Percentiles rank a stretch among this genome's conserved stretches.
These are phyloP conservation scores for Trogon surrucura DNA, from an alignment of 2,113 vertebrate genomes.

Conservation along the genomic window DNA sequence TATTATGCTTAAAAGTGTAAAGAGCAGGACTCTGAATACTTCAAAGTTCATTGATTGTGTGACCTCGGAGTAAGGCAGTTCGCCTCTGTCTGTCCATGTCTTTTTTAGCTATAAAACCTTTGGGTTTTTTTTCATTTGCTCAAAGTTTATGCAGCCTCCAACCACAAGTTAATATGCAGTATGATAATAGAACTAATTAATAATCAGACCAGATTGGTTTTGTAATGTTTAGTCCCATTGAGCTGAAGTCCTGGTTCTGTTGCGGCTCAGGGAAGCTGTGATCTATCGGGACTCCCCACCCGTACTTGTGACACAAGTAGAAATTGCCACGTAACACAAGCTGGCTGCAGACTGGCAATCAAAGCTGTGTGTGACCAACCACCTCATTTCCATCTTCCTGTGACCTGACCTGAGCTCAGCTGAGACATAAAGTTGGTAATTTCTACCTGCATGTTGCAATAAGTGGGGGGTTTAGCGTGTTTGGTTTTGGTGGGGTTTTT, in stretches of 20 bases:
- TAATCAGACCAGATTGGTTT: not conserved
- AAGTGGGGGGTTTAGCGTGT: not conserved
- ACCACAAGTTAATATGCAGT: not conserved
- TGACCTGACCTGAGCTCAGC: not conserved
- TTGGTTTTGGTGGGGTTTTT: too few relatives aligned
- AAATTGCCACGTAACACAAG: rapidly evolving
- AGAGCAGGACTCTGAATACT: not conserved
- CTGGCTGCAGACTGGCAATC: not conserved
- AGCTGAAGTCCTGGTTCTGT: not conserved
- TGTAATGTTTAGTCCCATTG: not conserved
- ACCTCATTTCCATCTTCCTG: not conserved
- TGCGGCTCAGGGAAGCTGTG: not conserved
- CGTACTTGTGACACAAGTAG: not conserved
- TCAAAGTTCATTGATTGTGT: not conserved
- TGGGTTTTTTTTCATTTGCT: not conserved
- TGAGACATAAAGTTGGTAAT: not conserved
- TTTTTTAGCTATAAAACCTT: not conserved
- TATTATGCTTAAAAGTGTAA: not conserved
- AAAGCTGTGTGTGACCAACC: not conserved
- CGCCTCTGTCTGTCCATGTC: not conserved
- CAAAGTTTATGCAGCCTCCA: not conserved
- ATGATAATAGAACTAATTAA: not conserved
- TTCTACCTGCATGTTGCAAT: not conserved
- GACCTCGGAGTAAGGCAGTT: not conserved
- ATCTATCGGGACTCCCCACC: not conserved